A percentile compares a stretch with the other conserved stretches of the same genome.
Conservation (phyloP, 2,113 vertebrate genomes). For the Atrichornis clamosus region DNA sequence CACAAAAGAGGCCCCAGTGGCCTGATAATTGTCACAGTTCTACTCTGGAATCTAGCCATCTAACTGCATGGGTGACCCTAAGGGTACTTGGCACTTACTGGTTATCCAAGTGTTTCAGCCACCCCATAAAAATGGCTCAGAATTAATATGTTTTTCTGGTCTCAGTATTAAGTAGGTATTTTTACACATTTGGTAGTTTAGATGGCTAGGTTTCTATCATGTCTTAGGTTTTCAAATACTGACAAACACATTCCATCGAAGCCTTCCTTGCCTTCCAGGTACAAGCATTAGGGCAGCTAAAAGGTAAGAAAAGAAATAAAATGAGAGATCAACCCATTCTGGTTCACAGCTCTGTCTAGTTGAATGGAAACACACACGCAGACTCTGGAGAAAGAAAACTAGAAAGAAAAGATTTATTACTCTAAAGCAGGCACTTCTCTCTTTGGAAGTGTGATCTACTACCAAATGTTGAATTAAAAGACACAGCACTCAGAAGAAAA, state of each 20-base stretch:
- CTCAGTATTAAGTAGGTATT: background rate
- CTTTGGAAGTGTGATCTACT: background rate
- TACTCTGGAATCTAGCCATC: background rate
- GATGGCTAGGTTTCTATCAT: background rate
- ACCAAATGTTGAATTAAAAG: background rate
- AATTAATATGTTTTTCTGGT: background rate
- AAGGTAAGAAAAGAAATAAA: background rate
- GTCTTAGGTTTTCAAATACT: background rate
- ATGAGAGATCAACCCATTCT: background rate
- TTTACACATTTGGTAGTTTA: background rate
- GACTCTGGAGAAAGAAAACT: background rate
- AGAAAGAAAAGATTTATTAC: background rate
- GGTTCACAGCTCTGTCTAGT: background rate
- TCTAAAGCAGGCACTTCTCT: background rate
- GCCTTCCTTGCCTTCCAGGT: background rate
- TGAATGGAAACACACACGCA: background rate
- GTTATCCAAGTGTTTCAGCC: background rate
- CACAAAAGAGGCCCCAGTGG: background rate
- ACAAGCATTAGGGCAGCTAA: background rate
- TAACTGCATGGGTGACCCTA: background rate
- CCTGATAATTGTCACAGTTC: background rate
- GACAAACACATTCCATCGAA: accelerated
- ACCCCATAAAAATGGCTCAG: background rate
- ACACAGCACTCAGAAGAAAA: background rate
- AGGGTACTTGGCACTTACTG: background rate